phyloP scores from a whole-genome alignment of 2,797 vertebrate genomes.

The Microctenopoma steveboyesi region DNA sequence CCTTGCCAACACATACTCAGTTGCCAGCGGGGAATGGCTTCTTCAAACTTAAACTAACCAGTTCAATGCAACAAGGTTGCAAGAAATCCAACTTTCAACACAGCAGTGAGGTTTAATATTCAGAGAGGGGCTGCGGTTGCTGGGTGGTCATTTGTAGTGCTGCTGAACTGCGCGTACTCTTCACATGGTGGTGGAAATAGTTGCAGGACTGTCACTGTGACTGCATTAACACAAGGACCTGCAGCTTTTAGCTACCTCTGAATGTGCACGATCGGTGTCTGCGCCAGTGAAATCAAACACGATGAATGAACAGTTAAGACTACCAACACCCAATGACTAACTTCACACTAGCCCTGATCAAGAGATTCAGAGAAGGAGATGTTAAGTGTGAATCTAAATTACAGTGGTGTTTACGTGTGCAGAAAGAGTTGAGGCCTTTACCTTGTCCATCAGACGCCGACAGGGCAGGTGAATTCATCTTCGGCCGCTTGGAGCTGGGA shows the following conservation, averaged over 20 bases:
- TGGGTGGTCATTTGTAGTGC: not conserved
- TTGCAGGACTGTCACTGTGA: not conserved
- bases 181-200: no score
- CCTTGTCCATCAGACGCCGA: slow-evolving; percentile 94
- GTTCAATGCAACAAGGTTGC: not conserved
- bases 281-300: slow-evolving; percentile 43
- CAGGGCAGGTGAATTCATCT: slow-evolving; percentile 95
- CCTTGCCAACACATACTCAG: not conserved
- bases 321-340: slow-evolving; percentile 2
- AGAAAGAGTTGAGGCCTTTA: slow-evolving; percentile 79
- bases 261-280: not conserved
- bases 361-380: fast-evolving
- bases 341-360: not conserved
- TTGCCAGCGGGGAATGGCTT: not conserved
- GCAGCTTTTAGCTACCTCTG: not conserved
- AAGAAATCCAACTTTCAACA: not conserved
- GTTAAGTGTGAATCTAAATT: not conserved
- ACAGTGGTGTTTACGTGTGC: slow-evolving; percentile 30
- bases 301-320: slow-evolving; percentile 11
- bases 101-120: not conserved
- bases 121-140: not conserved
- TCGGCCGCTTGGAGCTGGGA: slow-evolving; percentile 94
- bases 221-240: not conserved
- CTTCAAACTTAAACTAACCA: not conserved
- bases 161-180: not conserved